A percentile compares a stretch with the other conserved stretches of the same genome.
Conservation (phyloP, 2,888 invertebrate genomes). For the Dasypogon diadema region DNA sequence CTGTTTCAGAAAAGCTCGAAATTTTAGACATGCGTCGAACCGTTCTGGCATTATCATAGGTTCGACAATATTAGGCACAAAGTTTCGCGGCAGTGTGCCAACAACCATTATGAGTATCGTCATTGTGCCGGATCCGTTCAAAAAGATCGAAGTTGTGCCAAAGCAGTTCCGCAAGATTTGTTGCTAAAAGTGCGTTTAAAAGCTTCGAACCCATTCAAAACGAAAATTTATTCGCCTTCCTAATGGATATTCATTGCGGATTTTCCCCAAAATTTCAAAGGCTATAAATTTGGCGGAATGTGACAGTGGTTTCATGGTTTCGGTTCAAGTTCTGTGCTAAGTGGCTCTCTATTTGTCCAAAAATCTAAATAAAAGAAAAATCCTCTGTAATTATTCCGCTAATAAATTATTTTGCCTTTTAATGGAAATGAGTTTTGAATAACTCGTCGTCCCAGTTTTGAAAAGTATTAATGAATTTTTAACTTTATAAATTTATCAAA, state of each 20-base stretch:
- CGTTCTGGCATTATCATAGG: neutral
- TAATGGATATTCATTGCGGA: conserved; percentile 42
- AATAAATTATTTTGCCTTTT: conserved; percentile 27
- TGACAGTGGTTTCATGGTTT: conserved; percentile 17
- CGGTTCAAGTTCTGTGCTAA: conserved; percentile 1
- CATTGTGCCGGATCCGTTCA: conserved; percentile 14
- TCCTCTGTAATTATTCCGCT: conserved; percentile 19
- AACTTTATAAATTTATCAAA: conserved; percentile 36
- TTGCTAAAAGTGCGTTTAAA: conserved; percentile 45
- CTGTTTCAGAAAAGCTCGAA: conserved; percentile 13
- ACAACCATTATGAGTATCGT: conserved; percentile 20
- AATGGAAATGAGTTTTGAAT: conserved; percentile 38
- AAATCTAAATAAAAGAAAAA: neutral
- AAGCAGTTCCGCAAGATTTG: conserved; percentile 30
- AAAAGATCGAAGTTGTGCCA: neutral
- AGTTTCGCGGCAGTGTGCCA: conserved; percentile 38
- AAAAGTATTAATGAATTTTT: conserved; percentile 17
- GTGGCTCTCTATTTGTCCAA: neutral
- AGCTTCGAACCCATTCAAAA: conserved; percentile 21
- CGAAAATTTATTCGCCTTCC: conserved; percentile 17
- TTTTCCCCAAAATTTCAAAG: conserved; percentile 21
- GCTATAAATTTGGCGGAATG: conserved; percentile 33
- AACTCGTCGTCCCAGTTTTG: neutral
- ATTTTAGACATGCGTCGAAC: neutral
- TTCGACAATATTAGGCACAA: neutral